phyloP scores from a whole-genome alignment of 2,113 vertebrate species.

The Australoheros scitulus region DNA sequence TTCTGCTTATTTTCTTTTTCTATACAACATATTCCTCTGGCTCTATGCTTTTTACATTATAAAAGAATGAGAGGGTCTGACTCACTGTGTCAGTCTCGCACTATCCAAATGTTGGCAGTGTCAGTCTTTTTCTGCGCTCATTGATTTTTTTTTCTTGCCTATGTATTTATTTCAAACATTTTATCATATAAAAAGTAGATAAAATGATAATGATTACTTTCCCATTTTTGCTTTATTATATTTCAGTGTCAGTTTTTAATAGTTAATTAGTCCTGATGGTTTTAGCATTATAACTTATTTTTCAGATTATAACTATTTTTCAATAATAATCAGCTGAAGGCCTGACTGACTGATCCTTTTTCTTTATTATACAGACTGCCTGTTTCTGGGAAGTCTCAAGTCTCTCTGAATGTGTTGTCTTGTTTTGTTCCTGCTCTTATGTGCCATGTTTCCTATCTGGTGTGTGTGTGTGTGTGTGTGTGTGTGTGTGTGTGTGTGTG shows the following conservation, averaged over 20 bases:
- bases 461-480: neutral
- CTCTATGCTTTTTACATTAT: neutral
- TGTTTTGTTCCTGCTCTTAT: too few relatives aligned
- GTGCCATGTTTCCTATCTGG: too few relatives aligned
- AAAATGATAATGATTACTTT: neutral
- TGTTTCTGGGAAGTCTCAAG: neutral
- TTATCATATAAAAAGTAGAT: neutral
- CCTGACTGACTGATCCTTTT: neutral
- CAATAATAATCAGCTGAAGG: neutral
- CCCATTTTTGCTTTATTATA: neutral
- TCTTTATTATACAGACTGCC: neutral
- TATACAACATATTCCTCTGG: neutral
- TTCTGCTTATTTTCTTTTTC: neutral
- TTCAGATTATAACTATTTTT: neutral
- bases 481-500: neutral
- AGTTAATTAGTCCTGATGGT: neutral
- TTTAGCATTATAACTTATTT: neutral
- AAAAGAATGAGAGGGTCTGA: neutral
- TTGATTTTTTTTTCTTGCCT: neutral
- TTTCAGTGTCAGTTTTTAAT: neutral
- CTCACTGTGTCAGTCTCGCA: neutral
- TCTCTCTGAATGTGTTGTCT: neutral
- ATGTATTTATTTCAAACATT: neutral
- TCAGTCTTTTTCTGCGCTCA: neutral
- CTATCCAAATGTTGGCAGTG: neutral